phyloP scores from a whole-genome alignment of 2,797 vertebrate genomes.

The Sebastes minor region DNA sequence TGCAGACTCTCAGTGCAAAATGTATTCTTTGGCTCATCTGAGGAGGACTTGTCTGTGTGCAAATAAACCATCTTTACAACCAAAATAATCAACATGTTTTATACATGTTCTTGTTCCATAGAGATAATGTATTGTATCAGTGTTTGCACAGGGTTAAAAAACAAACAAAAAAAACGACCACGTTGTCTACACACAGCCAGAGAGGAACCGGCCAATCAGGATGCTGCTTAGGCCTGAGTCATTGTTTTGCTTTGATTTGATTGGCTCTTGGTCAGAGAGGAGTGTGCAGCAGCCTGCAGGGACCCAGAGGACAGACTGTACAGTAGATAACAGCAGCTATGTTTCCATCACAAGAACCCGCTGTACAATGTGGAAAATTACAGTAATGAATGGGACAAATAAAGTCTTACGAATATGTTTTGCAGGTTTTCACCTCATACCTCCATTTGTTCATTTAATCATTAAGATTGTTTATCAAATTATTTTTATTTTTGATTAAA shows the following conservation, averaged over 20 bases:
- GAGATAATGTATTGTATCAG: accelerated
- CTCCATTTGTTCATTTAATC: neutral
- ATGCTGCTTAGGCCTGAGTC: neutral
- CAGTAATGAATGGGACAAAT: too few species aligned
- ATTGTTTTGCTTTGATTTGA: slow-evolving; percentile 57
- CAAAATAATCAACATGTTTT: too few species aligned
- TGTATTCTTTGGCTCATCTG: too few species aligned
- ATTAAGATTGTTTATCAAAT: too few species aligned
- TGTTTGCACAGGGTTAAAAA: neutral
- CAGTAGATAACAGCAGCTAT: slow-evolving; percentile 32
- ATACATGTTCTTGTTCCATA: neutral
- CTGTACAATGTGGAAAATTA: neutral
- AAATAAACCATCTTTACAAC: too few species aligned
- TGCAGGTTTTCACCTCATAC: too few species aligned
- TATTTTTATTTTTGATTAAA: neutral
- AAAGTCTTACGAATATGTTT: neutral
- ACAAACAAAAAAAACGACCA: neutral
- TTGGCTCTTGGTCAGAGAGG: slow-evolving; percentile 39
- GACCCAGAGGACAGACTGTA: slow-evolving; percentile 34
- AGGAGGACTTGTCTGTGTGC: too few species aligned
- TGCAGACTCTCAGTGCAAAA: too few species aligned
- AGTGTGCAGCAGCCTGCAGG: neutral
- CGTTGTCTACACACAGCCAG: neutral
- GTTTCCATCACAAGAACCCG: neutral
- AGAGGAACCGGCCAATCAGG: slow-evolving; percentile 41